These are phyloP conservation scores for Drosophila trapezifrons DNA, from an alignment of 1,140 invertebrate genomes.

Conservation along the genomic window DNA sequence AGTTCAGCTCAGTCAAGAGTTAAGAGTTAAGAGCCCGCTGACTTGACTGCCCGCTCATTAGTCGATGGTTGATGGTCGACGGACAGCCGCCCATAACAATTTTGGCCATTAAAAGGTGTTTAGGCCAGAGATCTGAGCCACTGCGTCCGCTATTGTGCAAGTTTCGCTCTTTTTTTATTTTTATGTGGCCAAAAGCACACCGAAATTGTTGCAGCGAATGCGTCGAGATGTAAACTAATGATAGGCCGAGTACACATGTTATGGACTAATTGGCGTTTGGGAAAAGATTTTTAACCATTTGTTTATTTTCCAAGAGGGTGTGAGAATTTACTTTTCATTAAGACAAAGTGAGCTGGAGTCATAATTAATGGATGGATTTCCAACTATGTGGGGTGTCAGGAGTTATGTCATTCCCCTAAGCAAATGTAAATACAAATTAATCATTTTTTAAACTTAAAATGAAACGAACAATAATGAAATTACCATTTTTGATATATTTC, in stretches of 20 bases:
- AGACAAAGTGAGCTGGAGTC: neutral
- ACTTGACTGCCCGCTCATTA: conserved; percentile 70
- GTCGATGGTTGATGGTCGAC: conserved; percentile 49
- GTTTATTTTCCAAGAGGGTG: conserved; percentile 38
- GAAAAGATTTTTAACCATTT: conserved; percentile 39
- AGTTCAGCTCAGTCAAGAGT: conserved; percentile 26
- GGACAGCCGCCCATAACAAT: conserved; percentile 41
- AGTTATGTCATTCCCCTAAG: neutral
- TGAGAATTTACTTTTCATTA: conserved; percentile 30
- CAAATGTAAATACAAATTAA: neutral
- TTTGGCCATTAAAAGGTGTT: conserved; percentile 73
- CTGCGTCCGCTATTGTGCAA: conserved; percentile 76
- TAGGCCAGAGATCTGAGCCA: conserved; percentile 61
- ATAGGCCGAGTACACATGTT: conserved; percentile 61
- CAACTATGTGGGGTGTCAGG: neutral
- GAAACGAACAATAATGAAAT: too few relatives aligned
- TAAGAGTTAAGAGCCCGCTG: conserved; percentile 31
- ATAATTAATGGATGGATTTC: neutral
- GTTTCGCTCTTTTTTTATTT: conserved; percentile 43
- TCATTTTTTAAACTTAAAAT: neutral
- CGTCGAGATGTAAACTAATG: conserved; percentile 75
- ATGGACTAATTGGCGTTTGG: conserved; percentile 65
- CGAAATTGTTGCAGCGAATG: conserved; percentile 68
- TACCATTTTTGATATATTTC: too few relatives aligned
- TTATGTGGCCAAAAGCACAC: conserved; percentile 44